Percentiles rank a stretch among this genome's conserved stretches.
phyloP scores from a whole-genome alignment of 2,888 invertebrate genomes.

The Pristionchus japonicus region DNA sequence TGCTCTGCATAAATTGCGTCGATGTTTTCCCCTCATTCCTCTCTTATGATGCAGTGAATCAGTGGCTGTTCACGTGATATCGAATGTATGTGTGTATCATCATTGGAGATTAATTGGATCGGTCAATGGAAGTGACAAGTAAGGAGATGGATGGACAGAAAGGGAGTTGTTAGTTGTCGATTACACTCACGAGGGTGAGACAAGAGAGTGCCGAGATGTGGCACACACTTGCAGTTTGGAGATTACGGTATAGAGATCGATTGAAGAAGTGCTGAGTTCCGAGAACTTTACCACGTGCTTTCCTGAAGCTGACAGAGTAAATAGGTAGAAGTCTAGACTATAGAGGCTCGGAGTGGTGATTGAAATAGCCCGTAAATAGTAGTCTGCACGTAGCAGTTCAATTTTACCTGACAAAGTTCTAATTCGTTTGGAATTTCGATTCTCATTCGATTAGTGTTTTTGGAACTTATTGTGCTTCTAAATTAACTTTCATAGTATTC shows the following conservation, averaged over 20 bases:
- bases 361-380: background rate
- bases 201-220: background rate
- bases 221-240: background rate
- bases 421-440: background rate
- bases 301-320: background rate
- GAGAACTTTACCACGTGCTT: background rate
- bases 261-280: background rate
- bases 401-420: background rate
- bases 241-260: background rate
- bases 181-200: background rate
- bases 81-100: background rate
- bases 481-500: background rate
- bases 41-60: background rate
- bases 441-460: background rate
- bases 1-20: background rate
- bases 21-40: background rate
- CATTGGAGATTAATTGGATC: background rate
- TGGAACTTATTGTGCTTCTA: background rate
- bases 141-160: background rate
- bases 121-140: background rate
- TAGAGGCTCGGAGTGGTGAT: no score
- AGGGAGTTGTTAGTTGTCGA: background rate
- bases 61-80: slow-evolving; percentile 9
- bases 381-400: background rate
- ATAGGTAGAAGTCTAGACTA: background rate